Conservation (phyloP, 2,113 vertebrate species). For the Varanus komodoensis region DNA sequence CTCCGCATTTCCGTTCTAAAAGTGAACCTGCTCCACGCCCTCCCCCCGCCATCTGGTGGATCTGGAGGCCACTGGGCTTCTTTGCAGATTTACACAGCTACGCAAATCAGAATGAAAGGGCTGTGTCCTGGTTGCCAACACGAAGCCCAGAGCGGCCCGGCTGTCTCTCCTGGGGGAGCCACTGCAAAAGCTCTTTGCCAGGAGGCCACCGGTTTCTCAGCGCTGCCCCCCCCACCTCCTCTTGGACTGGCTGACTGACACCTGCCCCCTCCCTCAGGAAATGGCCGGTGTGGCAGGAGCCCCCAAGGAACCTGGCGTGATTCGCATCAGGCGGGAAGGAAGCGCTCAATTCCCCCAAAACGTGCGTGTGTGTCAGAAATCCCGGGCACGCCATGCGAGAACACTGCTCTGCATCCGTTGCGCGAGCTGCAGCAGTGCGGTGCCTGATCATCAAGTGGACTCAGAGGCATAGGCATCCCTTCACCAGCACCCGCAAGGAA, state of each 20-base stretch:
- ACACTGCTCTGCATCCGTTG: constrained; percentile 57
- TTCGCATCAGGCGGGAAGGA: constrained; percentile 59
- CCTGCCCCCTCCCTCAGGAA: constrained; percentile 72
- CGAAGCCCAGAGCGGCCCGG: too few relatives aligned
- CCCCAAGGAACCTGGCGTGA: constrained; percentile 55
- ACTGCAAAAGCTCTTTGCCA: not conserved
- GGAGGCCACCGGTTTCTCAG: constrained; percentile 38
- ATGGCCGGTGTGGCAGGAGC: constrained; percentile 57
- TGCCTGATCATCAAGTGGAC: constrained; percentile 59
- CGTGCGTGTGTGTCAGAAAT: constrained; percentile 65
- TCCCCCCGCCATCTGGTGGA: too few relatives aligned
- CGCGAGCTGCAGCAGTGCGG: constrained; percentile 59
- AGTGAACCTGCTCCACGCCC: too few relatives aligned
- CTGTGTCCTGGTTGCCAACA: too few relatives aligned
- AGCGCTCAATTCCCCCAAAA: constrained; percentile 63
- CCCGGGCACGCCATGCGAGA: constrained; percentile 53
- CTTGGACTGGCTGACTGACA: constrained; percentile 62
- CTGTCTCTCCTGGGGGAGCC: not conserved
- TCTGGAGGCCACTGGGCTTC: too few relatives aligned
- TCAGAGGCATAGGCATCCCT: constrained; percentile 59
- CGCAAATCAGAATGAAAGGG: too few relatives aligned
- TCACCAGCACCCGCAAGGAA: not conserved
- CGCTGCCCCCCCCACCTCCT: not conserved
- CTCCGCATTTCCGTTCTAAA: too few relatives aligned
- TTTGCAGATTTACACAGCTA: too few relatives aligned